These are phyloP conservation scores for Pecten maximus DNA, from an alignment of 2,888 invertebrate genomes.

Conservation along the genomic window DNA sequence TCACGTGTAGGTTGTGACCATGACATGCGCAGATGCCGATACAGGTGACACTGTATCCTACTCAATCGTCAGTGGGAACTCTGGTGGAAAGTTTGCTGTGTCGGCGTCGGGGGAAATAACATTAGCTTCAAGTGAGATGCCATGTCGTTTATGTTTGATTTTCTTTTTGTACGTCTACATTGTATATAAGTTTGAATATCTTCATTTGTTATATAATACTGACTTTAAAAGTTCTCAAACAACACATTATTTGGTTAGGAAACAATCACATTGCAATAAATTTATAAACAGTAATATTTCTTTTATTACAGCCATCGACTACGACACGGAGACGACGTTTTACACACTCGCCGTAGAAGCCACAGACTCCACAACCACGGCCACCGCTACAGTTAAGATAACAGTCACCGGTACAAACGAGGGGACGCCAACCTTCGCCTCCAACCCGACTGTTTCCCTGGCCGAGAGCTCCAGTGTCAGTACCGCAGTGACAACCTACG, in stretches of 20 bases:
- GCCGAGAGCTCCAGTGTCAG: slow-evolving; percentile 7
- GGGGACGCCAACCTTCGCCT: slow-evolving; percentile 6
- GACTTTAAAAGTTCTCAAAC: too few relatives aligned
- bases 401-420: slow-evolving; percentile 28
- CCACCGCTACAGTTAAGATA: slow-evolving; percentile 36
- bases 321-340: slow-evolving; percentile 38
- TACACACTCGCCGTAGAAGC: slow-evolving; percentile 15
- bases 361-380: not conserved
- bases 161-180: too few relatives aligned
- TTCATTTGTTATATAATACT: too few relatives aligned
- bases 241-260: too few relatives aligned
- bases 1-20: not conserved
- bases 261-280: too few relatives aligned
- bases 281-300: too few relatives aligned
- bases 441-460: slow-evolving; percentile 33
- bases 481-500: slow-evolving; percentile 35
- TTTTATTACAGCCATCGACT: slow-evolving; percentile 36
- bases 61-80: slow-evolving; percentile 35
- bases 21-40: slow-evolving; percentile 55
- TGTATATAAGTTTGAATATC: too few relatives aligned
- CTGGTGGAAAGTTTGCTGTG: slow-evolving; percentile 27
- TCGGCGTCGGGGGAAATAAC: slow-evolving; percentile 24
- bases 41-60: not conserved
- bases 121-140: not conserved
- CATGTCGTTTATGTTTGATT: too few relatives aligned